These are phyloP conservation scores for Rhipidura dahli DNA, from an alignment of 2,113 vertebrate species.

Conservation along the genomic window DNA sequence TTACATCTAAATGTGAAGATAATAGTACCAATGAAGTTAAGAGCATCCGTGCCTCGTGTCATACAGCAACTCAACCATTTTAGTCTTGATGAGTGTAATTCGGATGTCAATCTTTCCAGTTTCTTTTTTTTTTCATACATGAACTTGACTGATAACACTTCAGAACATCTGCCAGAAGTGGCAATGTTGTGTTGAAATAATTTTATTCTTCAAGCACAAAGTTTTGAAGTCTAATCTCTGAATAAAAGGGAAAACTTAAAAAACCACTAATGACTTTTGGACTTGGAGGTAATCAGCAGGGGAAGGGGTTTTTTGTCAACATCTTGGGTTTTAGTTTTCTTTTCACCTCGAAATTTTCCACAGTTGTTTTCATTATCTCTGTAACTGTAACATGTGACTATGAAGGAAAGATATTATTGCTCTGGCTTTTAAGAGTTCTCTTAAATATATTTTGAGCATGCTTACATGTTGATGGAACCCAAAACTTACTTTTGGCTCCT, in stretches of 20 bases:
- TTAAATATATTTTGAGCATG: background rate
- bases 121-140: background rate
- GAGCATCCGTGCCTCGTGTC: background rate
- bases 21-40: background rate
- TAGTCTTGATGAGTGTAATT: background rate
- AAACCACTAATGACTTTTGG: background rate
- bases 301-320: accelerated
- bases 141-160: background rate
- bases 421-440: background rate
- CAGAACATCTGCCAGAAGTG: background rate
- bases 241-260: background rate
- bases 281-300: background rate
- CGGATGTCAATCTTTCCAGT: background rate
- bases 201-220: background rate
- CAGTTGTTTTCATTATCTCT: background rate
- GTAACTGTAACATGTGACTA: background rate
- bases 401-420: background rate
- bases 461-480: background rate
- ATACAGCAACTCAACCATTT: background rate
- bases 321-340: background rate
- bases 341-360: background rate
- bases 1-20: background rate
- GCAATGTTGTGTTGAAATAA: background rate
- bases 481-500: background rate
- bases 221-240: background rate